Evolutionary conservation across 2,888 invertebrate species (phyloP), one percentile per base, ranked within the genome.

Genomic region (Oeneis ivallda): DNA sequence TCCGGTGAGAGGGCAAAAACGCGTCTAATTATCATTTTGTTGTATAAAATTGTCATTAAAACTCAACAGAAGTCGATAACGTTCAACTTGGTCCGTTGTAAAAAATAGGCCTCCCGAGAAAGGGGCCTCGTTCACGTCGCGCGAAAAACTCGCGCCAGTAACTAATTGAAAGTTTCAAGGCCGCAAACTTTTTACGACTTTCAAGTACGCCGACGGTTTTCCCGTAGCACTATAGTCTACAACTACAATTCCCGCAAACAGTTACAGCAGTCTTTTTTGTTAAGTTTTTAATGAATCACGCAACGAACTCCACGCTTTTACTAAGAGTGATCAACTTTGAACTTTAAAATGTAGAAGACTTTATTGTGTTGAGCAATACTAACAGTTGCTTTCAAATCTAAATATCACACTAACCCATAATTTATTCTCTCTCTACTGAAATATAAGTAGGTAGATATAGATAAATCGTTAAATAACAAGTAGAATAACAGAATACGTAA

Each of bases 1-100:
- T 79, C 80, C 76, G 78, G 74, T 26, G 70, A 73, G 70, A 73
- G 76, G 74, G 76, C 80, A 79, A 74, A 50, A 77, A 73, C 75
- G 78, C 76, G 75, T 77, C 81, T 86, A 87, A 89, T 89, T 89
- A 89, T 85, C 87, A 87, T 89, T 86, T 83, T 85, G 82, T 84
- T 85, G 88, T 84, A 88, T 89, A 89, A 89, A 89, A 86, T 85
- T 77, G 81, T 81, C 85, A 84, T 89, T 89, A 86, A 84, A 86
- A 86, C 81, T 85, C 83, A 76, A 82, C 82, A 78, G 78, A 84
- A 86, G 83, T 87, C 86, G 85, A 88, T 87, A 86, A 83, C 80
- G 83, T 82, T 83, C 78, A 84, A 83, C 77, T 85, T 80, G 74
- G 77, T 73, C 77, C 81, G 77, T 83, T 84, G 83, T 83, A 87